These are phyloP conservation scores for Natrix natrix DNA, from an alignment of 2,797 vertebrate genomes.

Conservation along the genomic window DNA sequence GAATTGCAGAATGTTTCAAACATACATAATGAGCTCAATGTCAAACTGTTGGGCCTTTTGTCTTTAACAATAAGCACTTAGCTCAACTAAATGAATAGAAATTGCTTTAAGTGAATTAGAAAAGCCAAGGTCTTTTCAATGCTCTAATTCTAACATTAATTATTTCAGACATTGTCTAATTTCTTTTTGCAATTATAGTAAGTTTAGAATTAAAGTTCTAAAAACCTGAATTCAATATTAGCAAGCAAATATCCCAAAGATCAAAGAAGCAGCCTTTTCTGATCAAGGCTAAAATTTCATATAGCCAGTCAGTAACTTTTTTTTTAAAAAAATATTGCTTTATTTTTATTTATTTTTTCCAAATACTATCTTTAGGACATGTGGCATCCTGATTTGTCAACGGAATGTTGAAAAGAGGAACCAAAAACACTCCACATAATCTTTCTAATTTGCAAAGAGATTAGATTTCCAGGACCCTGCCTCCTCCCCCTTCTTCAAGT, in stretches of 20 bases:
- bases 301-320: conserved; percentile 2
- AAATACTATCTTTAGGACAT: not conserved
- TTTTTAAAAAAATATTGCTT: not conserved
- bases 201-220: conserved; percentile 52
- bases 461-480: conserved; percentile 18
- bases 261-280: not conserved
- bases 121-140: conserved; percentile 75
- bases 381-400: not conserved
- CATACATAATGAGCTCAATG: conserved; percentile 87
- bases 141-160: conserved; percentile 63
- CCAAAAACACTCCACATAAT: not conserved
- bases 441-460: conserved; percentile 34
- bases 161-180: conserved; percentile 61
- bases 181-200: conserved; percentile 49
- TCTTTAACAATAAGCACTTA: conserved; percentile 90
- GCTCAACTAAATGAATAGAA: conserved; percentile 91
- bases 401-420: not conserved
- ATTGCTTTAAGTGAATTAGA: conserved; percentile 91
- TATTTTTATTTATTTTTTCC: conserved; percentile 8
- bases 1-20: conserved; percentile 91
- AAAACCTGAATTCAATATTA: conserved; percentile 12
- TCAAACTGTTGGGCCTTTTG: conserved; percentile 84
- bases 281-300: conserved; percentile 9
- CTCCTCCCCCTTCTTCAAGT: not conserved
- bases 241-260: conserved; percentile 44